A percentile compares a stretch with the other conserved stretches of the same genome.
phyloP scores from a whole-genome alignment of 2,113 vertebrate species.

The Hydrochoerus hydrochaeris region DNA sequence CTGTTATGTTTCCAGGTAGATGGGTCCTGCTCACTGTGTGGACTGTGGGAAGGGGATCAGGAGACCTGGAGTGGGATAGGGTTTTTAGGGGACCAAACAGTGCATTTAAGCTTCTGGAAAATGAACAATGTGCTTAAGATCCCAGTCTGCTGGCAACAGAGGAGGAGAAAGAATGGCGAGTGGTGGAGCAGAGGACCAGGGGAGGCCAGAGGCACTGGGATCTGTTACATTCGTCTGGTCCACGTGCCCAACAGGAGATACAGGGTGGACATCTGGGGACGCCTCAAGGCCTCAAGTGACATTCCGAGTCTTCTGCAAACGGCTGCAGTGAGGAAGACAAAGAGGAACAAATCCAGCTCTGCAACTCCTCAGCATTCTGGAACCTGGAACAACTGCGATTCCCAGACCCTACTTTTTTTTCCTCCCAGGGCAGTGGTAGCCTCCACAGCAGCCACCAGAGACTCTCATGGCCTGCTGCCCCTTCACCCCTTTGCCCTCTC shows the following conservation, averaged over 20 bases:
- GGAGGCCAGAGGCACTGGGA: neutral
- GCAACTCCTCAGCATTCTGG: neutral
- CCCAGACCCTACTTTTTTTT: neutral
- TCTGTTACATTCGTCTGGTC: conserved; percentile 69
- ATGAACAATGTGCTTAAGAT: no score
- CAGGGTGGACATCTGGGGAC: neutral
- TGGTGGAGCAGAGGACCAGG: neutral
- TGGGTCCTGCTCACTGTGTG: neutral
- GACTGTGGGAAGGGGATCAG: neutral
- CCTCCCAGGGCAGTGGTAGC: neutral
- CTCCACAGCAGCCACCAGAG: neutral
- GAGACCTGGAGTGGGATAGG: neutral
- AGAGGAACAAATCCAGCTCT: neutral
- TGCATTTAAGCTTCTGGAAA: neutral
- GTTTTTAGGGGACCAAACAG: neutral
- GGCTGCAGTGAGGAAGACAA: conserved; percentile 38
- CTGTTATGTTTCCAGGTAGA: neutral
- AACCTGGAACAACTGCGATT: neutral
- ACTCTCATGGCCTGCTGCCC: no score
- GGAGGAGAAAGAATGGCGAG: neutral
- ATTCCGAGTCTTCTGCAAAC: conserved; percentile 56
- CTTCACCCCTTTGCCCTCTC: neutral
- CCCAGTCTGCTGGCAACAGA: neutral
- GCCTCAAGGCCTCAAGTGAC: conserved; percentile 49
- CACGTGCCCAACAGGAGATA: neutral